These are phyloP conservation scores for Enteromius anoplus DNA, from an alignment of 2,797 vertebrate species.

Conservation along the genomic window DNA sequence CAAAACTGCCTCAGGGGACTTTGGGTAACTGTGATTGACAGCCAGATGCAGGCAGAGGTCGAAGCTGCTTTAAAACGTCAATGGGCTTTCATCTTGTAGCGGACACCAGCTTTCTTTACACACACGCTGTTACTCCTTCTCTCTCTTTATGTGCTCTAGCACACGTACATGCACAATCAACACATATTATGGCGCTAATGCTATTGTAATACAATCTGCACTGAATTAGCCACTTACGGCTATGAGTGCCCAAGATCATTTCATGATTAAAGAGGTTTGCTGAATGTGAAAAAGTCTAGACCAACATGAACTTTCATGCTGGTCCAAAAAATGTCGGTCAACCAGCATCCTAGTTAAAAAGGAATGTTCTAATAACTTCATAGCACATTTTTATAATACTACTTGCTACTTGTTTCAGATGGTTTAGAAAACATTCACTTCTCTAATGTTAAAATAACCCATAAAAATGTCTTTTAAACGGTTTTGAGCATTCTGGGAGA, in stretches of 20 bases:
- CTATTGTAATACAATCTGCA: neutral
- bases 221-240: conserved; percentile 1
- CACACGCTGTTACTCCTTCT: conserved; percentile 3
- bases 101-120: conserved; percentile 43
- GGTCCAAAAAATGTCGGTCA: neutral
- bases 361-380: neutral
- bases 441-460: neutral
- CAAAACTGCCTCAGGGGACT: conserved; percentile 74
- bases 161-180: neutral
- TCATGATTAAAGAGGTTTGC: neutral
- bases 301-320: neutral
- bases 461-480: neutral
- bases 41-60: conserved; percentile 79
- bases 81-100: conserved; percentile 56
- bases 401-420: neutral
- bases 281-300: conserved; percentile 19
- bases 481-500: neutral
- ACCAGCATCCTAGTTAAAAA: neutral
- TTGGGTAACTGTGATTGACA: conserved; percentile 79
- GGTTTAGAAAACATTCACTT: neutral
- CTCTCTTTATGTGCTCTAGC: conserved; percentile 20
- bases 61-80: conserved; percentile 74
- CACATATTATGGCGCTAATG: neutral
- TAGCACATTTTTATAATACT: neutral
- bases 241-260: neutral